Percentiles rank a stretch among this genome's conserved stretches.
Evolutionary conservation across 2,888 invertebrate species (phyloP).

Genomic region (Phorcus lineatus): DNA sequence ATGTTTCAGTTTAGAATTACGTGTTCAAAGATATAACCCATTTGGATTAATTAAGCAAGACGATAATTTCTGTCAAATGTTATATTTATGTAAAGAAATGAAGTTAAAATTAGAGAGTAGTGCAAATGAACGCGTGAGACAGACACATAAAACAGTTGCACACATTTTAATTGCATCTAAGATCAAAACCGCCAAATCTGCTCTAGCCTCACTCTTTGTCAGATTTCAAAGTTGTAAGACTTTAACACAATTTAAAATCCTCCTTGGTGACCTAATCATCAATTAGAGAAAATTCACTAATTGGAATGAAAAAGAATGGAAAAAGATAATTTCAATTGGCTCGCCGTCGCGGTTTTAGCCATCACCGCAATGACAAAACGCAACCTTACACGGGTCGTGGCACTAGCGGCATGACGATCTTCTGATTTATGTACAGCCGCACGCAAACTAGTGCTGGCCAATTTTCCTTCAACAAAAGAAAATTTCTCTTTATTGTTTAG

Average conservation of each 20-base stretch:
- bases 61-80: not conserved
- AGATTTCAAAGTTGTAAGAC: not conserved
- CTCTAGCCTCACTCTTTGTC: not conserved
- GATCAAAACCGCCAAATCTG: not conserved
- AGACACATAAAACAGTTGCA: not conserved
- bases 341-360: not conserved
- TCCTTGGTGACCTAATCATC: slow-evolving; percentile 15
- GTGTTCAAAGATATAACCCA: not conserved
- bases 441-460: slow-evolving; percentile 18
- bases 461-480: slow-evolving; percentile 16
- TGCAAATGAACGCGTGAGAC: not conserved
- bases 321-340: slow-evolving; percentile 18
- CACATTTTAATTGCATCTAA: not conserved
- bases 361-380: slow-evolving; percentile 8
- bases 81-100: not conserved
- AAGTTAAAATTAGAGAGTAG: not conserved
- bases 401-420: not conserved
- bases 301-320: slow-evolving; percentile 12
- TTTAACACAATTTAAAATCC: not conserved
- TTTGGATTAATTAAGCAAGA: slow-evolving; percentile 13
- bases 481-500: not conserved
- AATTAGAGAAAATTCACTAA: slow-evolving; percentile 16
- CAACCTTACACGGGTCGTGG: not conserved
- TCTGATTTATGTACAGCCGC: not conserved
- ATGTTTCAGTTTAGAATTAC: not conserved